Evolutionary conservation across 1,140 invertebrate genomes (phyloP).

Genomic region (Drosophila funebris): DNA sequence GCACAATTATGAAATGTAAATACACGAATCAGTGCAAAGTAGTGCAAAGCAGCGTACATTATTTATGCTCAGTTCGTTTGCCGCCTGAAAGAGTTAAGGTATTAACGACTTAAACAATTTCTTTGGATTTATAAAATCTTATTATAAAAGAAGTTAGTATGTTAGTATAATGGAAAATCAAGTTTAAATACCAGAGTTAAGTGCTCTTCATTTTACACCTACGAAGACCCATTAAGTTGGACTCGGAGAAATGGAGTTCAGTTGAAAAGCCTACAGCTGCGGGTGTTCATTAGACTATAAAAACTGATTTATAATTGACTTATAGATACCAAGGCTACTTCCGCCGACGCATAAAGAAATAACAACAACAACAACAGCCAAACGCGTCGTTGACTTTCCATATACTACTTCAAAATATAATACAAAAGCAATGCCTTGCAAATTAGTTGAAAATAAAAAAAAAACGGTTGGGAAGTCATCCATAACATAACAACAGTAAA

Average conservation of each 20-base stretch:
- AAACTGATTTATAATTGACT: constrained; percentile 8
- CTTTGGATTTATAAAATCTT: not conserved
- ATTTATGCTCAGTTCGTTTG: not conserved
- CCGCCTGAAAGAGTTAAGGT: not conserved
- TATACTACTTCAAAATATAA: constrained; percentile 1
- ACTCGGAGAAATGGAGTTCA: no score
- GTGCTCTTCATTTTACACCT: constrained; percentile 3
- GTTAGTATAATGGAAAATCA: not conserved
- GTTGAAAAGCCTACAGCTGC: not conserved
- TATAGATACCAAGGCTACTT: constrained; percentile 12
- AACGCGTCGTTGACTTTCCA: constrained; percentile 42
- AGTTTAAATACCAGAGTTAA: not conserved
- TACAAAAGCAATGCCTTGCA: constrained; percentile 27
- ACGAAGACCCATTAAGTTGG: not conserved
- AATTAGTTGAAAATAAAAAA: constrained; percentile 59
- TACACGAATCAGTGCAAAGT: constrained; percentile 51
- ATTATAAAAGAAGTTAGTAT: not conserved
- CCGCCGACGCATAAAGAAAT: no score
- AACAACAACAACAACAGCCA: constrained; percentile 4
- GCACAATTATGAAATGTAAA: constrained; percentile 67
- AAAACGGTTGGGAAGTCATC: constrained; percentile 44
- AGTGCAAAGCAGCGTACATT: constrained; percentile 1
- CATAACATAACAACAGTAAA: constrained; percentile 29
- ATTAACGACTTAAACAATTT: not conserved
- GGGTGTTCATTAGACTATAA: constrained; percentile 10